Evolutionary conservation across 2,888 invertebrate genomes (phyloP).

Genomic region (Leptarthrus brevirostris): DNA sequence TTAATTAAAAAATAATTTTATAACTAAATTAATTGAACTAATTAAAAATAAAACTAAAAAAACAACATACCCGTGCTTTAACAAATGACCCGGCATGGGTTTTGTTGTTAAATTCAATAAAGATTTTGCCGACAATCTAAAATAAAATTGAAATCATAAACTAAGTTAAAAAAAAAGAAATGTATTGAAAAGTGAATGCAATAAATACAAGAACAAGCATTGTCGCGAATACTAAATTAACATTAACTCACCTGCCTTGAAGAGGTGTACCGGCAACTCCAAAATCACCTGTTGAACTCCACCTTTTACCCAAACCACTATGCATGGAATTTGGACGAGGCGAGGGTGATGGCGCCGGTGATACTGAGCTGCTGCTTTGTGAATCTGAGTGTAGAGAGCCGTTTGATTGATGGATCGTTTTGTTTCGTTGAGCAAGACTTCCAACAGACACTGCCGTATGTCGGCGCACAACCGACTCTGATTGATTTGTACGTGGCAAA

Average conservation of each 20-base stretch:
- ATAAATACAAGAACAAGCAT: conserved; percentile 1
- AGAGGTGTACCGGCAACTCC: conserved; percentile 61
- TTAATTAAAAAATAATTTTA: not conserved
- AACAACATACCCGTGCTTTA: conserved; percentile 78
- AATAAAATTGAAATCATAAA: conserved; percentile 66
- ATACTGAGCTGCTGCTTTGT: conserved; percentile 84
- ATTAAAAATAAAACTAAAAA: conserved; percentile 55
- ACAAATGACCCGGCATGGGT: conserved; percentile 71
- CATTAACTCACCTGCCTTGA: conserved; percentile 65
- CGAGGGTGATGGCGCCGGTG: conserved; percentile 84
- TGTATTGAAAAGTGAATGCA: conserved; percentile 21
- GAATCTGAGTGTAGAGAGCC: conserved; percentile 85
- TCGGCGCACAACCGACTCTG: conserved; percentile 52
- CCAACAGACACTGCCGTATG: conserved; percentile 57
- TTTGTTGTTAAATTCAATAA: conserved; percentile 78
- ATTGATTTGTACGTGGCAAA: conserved; percentile 63
- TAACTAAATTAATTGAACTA: conserved; percentile 48
- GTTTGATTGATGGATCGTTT: conserved; percentile 76
- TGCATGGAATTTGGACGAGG: conserved; percentile 79
- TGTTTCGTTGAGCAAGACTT: conserved; percentile 75
- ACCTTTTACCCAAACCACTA: conserved; percentile 73
- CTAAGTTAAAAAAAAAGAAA: conserved; percentile 63
- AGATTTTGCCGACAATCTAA: conserved; percentile 79
- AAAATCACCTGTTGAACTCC: conserved; percentile 89
- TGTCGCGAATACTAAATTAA: conserved; percentile 41